Evolutionary conservation across 2,888 invertebrate genomes (phyloP), one percentile per base, ranked within the genome.

Genomic region (Rhingia campestris): DNA sequence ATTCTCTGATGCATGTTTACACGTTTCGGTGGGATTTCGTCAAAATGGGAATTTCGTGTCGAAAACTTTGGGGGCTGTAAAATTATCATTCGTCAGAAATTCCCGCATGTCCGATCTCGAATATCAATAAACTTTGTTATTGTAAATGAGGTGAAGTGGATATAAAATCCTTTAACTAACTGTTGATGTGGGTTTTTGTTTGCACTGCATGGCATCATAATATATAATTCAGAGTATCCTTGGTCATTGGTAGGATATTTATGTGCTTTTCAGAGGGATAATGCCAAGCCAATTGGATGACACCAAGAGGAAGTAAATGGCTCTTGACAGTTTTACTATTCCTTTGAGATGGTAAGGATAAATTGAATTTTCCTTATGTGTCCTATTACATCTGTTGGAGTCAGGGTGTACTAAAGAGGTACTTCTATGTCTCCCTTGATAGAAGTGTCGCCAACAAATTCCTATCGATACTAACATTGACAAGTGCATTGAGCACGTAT

Each of bases 291-390:
- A 39, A 61, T 70, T 61, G 30, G 22, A 54, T 56, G 43, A 37
- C 35, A 9, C 64, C 35, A 30, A 67, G 51, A 9, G 53, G 4
- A 37, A 7, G 56, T 6, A 64, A 77, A 64, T 43, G 41, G 49
- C 51, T 72, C 67, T 54, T 79, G 77, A 82, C 81, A 73, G 72
- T 61, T 77, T 76, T 66, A 81, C 72, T 77, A 61, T 35, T 54
- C 69, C 66, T 63, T 33, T 3, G 41, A 41, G 43, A 30, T 53
- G 41, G 5, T 12, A 32, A 64, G 41, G 54, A 51, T 66, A 67
- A 79, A 82, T 79, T 82, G 61, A 82, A 82, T 82, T 82, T 77
- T 37, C 72, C 72, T 72, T 53, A 22, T 64, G 64, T 63, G 69
- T 75, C 61, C 63, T 63, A 69, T 75, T 81, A 81, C 80, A 75